Evolutionary conservation across 2,113 vertebrate genomes (phyloP).

Genomic region (Phalacrocorax carbo): DNA sequence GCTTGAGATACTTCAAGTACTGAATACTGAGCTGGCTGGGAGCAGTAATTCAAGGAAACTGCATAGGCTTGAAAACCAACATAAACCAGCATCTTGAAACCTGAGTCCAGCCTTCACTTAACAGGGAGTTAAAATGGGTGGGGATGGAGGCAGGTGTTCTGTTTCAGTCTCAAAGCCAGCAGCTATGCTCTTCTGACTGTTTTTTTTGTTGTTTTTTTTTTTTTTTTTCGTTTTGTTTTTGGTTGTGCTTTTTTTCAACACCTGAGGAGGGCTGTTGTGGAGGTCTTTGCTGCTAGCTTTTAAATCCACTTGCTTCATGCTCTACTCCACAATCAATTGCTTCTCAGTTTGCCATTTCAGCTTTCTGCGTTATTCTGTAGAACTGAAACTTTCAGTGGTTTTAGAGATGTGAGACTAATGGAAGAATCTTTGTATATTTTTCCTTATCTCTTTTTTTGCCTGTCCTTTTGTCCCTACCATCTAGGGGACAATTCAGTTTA

Average conservation of each 20-base stretch:
- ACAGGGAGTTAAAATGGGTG: neutral
- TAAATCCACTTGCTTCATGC: neutral
- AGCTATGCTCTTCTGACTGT: neutral
- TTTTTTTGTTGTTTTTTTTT: neutral
- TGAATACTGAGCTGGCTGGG: neutral
- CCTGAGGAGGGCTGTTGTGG: neutral
- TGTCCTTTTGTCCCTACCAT: neutral
- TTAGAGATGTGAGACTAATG: neutral
- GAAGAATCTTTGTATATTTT: neutral
- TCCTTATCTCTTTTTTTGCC: too few relatives aligned
- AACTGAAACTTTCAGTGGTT: neutral
- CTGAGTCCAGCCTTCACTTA: neutral
- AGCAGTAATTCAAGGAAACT: neutral
- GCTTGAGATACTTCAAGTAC: too few relatives aligned
- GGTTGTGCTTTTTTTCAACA: neutral
- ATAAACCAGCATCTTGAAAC: neutral
- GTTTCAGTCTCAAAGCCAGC: neutral
- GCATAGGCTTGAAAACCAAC: neutral
- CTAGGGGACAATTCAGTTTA: neutral
- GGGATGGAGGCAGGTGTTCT: neutral
- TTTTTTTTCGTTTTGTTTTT: too few relatives aligned
- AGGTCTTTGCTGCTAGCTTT: neutral
- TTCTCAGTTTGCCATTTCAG: neutral
- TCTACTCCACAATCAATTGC: neutral
- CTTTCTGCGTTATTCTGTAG: neutral